Evolutionary conservation across 1,140 invertebrate genomes (phyloP).

Genomic region (Pseudomyrmex flavicornis): DNA sequence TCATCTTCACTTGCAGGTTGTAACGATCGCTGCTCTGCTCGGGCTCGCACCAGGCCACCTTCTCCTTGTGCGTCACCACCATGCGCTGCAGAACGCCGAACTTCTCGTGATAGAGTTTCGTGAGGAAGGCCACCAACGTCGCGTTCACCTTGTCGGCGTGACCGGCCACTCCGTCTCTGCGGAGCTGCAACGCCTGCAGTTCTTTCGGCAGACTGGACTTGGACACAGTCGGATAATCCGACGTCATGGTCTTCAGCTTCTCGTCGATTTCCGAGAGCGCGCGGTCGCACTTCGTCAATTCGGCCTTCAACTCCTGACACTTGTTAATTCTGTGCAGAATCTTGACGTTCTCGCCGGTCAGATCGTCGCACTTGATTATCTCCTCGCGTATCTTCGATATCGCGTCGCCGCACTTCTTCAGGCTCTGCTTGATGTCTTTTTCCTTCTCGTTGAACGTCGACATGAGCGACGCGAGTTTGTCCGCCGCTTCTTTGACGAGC

Average conservation of each 20-base stretch:
- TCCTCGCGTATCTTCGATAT: conserved; percentile 93
- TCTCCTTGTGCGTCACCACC: conserved; percentile 92
- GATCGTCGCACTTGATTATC: conserved; percentile 95
- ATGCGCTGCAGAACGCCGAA: conserved; percentile 92
- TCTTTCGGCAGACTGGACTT: conserved; percentile 93
- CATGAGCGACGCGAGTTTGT: conserved; percentile 90
- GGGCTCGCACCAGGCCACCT: conserved; percentile 96
- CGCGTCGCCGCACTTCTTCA: conserved; percentile 89
- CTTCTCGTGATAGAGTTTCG: conserved; percentile 95
- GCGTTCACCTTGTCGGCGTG: conserved; percentile 93
- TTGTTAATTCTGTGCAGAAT: conserved; percentile 92
- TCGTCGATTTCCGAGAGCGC: conserved; percentile 87
- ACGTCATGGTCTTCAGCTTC: conserved; percentile 85
- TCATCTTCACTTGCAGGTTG: conserved; percentile 96
- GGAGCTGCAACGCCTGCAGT: conserved; percentile 90
- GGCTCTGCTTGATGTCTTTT: conserved; percentile 88
- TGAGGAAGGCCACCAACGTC: conserved; percentile 92
- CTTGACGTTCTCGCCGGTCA: conserved; percentile 94
- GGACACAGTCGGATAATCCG: conserved; percentile 92
- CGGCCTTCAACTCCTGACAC: conserved; percentile 89
- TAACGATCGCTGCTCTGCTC: conserved; percentile 95
- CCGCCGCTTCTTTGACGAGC: conserved; percentile 90
- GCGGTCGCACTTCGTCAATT: conserved; percentile 87
- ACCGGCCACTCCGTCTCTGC: conserved; percentile 89
- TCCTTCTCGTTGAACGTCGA: conserved; percentile 91